phyloP scores from a whole-genome alignment of 2,888 invertebrate genomes.

The Pinctada fucata region DNA sequence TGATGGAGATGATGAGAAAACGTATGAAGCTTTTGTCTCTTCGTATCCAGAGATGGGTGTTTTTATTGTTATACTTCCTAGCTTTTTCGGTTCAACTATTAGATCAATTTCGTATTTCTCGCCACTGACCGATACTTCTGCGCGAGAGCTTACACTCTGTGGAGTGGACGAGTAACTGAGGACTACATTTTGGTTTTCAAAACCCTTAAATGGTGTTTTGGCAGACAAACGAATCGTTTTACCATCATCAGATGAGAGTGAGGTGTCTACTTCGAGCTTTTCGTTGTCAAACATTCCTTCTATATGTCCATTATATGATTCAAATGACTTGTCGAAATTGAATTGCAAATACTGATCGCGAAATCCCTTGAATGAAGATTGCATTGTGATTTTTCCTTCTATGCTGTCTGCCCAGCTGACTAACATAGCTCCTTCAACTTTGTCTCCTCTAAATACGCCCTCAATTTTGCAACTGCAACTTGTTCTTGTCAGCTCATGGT shows the following conservation, averaged over 20 bases:
- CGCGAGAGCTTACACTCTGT: constrained; percentile 34
- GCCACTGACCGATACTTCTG: constrained; percentile 21
- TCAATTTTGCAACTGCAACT: constrained; percentile 12
- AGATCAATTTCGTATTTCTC: constrained; percentile 28
- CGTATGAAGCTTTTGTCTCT: background rate
- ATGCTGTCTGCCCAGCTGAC: background rate
- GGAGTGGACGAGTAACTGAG: constrained; percentile 28
- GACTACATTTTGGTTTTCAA: constrained; percentile 28
- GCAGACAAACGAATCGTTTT: constrained; percentile 29
- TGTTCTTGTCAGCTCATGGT: constrained; percentile 7
- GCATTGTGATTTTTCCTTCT: background rate
- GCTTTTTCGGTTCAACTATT: background rate
- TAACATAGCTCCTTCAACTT: background rate
- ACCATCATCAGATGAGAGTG: background rate
- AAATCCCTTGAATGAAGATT: background rate
- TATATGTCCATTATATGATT: background rate
- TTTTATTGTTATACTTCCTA: constrained; percentile 16
- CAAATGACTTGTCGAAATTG: background rate
- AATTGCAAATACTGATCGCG: background rate
- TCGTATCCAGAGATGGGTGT: constrained; percentile 24
- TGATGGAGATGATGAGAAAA: background rate
- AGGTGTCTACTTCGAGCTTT: constrained; percentile 9
- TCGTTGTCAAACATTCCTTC: background rate
- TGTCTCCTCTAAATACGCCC: constrained; percentile 7
- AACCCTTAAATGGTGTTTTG: constrained; percentile 52